Evolutionary conservation across 2,113 vertebrate genomes (phyloP).

Genomic region (Hylia prasina): DNA sequence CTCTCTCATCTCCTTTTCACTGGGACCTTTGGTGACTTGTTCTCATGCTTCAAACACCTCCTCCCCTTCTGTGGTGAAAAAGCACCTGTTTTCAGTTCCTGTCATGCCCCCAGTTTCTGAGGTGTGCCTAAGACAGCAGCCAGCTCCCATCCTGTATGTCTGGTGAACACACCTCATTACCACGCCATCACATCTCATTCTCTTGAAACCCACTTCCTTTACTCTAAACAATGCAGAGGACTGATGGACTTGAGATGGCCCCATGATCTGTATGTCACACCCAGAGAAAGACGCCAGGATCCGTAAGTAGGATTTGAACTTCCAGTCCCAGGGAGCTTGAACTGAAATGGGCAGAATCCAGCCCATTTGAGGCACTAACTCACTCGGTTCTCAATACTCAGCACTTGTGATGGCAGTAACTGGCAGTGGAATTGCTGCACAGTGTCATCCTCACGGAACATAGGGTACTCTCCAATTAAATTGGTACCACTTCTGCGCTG

Average conservation of each 20-base stretch:
- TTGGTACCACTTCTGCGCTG: slow-evolving; percentile 50
- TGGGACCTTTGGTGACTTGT: neutral
- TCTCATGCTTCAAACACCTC: neutral
- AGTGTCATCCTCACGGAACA: slow-evolving; percentile 59
- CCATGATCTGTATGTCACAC: fast-evolving
- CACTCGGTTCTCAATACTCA: slow-evolving; percentile 4
- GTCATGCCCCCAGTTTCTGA: fast-evolving
- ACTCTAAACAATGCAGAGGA: neutral
- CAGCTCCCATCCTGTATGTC: neutral
- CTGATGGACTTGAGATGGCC: neutral
- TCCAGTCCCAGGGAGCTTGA: neutral
- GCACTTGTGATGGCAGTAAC: slow-evolving; percentile 30
- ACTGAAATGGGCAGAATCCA: slow-evolving; percentile 5
- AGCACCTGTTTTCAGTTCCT: neutral
- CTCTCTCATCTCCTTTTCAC: neutral
- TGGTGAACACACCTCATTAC: neutral
- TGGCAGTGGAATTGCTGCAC: slow-evolving; percentile 44
- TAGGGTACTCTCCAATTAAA: slow-evolving; percentile 60
- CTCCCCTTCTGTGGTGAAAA: neutral
- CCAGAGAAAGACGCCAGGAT: neutral
- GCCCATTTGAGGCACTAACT: slow-evolving; percentile 29
- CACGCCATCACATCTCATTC: fast-evolving
- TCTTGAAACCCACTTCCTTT: neutral
- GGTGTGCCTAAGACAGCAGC: neutral
- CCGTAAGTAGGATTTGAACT: neutral